Evolutionary conservation across 2,888 invertebrate genomes (phyloP).

Genomic region (Lasioglossum zephyrum): DNA sequence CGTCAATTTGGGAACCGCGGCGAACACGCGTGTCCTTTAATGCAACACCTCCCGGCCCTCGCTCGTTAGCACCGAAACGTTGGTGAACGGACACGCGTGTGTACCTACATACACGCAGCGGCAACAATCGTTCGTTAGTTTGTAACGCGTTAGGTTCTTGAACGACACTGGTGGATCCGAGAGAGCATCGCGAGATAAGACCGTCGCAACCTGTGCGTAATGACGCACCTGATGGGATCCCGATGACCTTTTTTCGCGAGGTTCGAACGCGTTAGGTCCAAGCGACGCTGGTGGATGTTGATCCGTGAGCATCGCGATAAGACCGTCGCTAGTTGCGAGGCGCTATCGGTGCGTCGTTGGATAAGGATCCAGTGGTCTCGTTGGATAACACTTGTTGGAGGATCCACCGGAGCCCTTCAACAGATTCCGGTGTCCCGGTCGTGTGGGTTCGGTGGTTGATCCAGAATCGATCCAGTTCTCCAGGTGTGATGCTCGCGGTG

Average conservation of each 20-base stretch:
- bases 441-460: neutral
- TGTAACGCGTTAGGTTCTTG: neutral
- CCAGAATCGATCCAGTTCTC: neutral
- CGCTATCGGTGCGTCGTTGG: neutral
- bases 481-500: conserved; percentile 40
- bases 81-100: neutral
- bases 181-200: neutral
- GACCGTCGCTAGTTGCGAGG: neutral
- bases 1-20: neutral
- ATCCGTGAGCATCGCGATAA: neutral
- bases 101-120: neutral
- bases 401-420: neutral
- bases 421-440: neutral
- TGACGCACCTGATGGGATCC: neutral
- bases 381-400: conserved; percentile 18
- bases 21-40: neutral
- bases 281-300: neutral
- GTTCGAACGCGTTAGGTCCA: neutral
- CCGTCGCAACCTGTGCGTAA: neutral
- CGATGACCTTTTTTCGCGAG: neutral
- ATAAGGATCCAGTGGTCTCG: neutral
- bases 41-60: neutral
- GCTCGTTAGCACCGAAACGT: too few relatives aligned
- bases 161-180: neutral
- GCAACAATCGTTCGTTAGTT: too few relatives aligned